phyloP scores from a whole-genome alignment of 2,888 invertebrate species.

The Neoitamus cyanurus region DNA sequence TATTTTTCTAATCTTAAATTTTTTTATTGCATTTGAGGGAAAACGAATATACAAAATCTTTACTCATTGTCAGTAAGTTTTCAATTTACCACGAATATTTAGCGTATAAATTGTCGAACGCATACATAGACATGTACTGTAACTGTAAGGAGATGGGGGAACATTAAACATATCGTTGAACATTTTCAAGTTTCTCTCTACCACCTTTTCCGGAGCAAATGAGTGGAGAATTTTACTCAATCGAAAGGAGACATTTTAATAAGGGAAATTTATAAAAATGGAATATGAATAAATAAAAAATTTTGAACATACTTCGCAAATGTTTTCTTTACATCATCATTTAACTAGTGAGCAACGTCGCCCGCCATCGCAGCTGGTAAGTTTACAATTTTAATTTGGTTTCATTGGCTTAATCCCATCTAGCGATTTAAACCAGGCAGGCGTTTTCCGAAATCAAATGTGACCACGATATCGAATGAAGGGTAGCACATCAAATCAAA shows the following conservation, averaged over 20 bases:
- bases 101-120: background rate
- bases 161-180: constrained; percentile 43
- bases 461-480: too few relatives aligned
- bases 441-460: too few relatives aligned
- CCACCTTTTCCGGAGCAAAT: constrained; percentile 24
- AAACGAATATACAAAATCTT: constrained; percentile 13
- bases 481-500: too few relatives aligned
- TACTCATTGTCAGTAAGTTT: background rate
- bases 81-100: background rate
- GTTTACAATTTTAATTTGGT: too few relatives aligned
- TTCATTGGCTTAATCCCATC: too few relatives aligned
- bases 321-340: too few relatives aligned
- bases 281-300: constrained; percentile 12
- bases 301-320: background rate
- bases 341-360: too few relatives aligned
- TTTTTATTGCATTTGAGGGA: constrained; percentile 18
- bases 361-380: too few relatives aligned
- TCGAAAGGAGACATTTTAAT: constrained; percentile 10
- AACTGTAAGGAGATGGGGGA: background rate
- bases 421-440: too few relatives aligned
- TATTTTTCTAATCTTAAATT: constrained; percentile 45
- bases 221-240: constrained; percentile 3
- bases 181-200: constrained; percentile 43
- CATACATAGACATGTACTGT: background rate
- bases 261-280: constrained; percentile 26